A percentile compares a stretch with the other conserved stretches of the same genome.
These are phyloP conservation scores for Andrena chrysosceles DNA, from an alignment of 2,888 invertebrate genomes.

Conservation along the genomic window DNA sequence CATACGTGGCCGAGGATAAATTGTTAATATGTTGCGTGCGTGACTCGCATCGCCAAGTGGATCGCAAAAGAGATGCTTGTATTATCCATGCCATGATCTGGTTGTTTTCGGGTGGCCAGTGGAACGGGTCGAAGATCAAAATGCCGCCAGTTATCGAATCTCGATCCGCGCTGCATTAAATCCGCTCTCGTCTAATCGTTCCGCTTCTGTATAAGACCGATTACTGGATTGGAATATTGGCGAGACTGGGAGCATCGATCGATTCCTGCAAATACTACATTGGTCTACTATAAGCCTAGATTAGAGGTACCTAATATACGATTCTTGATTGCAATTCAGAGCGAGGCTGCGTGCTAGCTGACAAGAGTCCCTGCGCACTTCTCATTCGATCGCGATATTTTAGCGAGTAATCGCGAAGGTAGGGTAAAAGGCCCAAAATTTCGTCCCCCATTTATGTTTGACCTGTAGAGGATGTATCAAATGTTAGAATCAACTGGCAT, in stretches of 20 bases:
- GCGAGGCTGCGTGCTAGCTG: background rate
- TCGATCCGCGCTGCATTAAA: constrained; percentile 6
- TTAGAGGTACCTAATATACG: background rate
- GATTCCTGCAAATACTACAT: constrained; percentile 5
- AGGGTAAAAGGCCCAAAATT: no score
- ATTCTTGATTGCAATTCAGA: constrained; percentile 17
- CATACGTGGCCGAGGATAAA: constrained; percentile 64
- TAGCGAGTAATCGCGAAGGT: background rate
- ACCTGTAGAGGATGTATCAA: no score
- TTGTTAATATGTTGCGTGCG: constrained; percentile 67
- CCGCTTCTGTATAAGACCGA: constrained; percentile 19
- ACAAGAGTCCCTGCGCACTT: background rate
- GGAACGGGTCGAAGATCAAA: constrained; percentile 32
- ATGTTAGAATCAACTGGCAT: no score
- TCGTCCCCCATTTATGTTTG: no score
- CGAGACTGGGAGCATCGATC: background rate
- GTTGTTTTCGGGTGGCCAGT: constrained; percentile 41
- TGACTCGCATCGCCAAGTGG: constrained; percentile 53
- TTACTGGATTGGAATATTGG: constrained; percentile 12
- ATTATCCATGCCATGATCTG: constrained; percentile 34
- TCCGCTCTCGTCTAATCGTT: constrained; percentile 39
- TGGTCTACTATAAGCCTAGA: background rate
- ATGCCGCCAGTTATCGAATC: constrained; percentile 55
- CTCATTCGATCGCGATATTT: background rate
- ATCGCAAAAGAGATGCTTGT: constrained; percentile 54